Base-by-base conservation (phyloP, 2,797 vertebrate genomes). In the Todus mexicanus region DNA sequence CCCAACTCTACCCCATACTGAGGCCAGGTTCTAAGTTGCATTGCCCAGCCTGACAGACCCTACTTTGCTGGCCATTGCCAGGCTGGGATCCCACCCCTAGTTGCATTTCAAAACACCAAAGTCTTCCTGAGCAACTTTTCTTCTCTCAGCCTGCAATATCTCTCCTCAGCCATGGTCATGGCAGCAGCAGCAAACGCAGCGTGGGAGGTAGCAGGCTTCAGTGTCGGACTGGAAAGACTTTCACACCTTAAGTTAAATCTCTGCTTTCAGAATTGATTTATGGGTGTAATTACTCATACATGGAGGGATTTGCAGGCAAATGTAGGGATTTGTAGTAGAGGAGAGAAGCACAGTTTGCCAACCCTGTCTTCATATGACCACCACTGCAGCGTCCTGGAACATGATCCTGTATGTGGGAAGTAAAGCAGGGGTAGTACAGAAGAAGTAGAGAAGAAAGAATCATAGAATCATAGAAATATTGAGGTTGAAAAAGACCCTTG, bases 251-350 rank as follows among this genome's bases (percentile, higher is more conserved):
- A 12, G 20, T 79, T 66, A 79, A 90, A 93, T 43, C 48, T 37
- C 31, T 40, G 26, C 51, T 92, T 90, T 70, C 25, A 37, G 48
- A 59, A 50, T 21, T 76, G 48, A 84, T 91, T 94, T 91, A 78
- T 84, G 53, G 54, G 12, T 10, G 13, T 50, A 29, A 75, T 80
- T 88, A 81, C 37, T 66, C 38, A 18, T 31, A 54, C 23, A 21
- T 3, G 0, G 47, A 57, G 23, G 18, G 47, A 18, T 53, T 75
- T 81, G 53, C 84, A 59, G 54, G 54, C 7, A 40, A 78, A 74
- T 10, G 3, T 19, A 20, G 9, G 63, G 6, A 5, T 64, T 77
- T 72, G 12, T 60, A 65, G 48, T 10, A 19, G 33, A 68, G 11
- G n/a, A 72, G 25, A 14, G 7, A 68, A 68, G 27, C 8, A 35